Percentiles rank a stretch among this genome's conserved stretches.
Conservation (phyloP, 2,113 vertebrate species). For the Panthera tigris region DNA sequence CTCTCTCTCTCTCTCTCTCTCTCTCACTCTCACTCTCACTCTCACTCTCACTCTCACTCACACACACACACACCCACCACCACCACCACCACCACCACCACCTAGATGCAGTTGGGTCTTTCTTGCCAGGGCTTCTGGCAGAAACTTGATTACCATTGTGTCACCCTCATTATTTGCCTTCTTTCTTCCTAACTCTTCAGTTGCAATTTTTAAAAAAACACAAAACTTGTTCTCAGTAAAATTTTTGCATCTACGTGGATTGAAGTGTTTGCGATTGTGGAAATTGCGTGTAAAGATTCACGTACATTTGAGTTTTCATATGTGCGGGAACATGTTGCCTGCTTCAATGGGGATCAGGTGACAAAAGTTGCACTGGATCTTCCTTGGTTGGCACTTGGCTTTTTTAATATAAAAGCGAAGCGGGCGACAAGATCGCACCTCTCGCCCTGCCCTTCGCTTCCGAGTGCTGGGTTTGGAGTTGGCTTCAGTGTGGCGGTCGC, state of each 20-base stretch:
- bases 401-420: background rate
- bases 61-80: fast-evolving
- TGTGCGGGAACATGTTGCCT: background rate
- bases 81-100: too few relatives aligned
- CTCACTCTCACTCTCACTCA: fast-evolving
- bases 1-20: fast-evolving
- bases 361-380: background rate
- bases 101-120: background rate
- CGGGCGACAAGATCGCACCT: background rate
- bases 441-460: background rate
- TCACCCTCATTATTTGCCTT: background rate
- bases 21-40: too few relatives aligned
- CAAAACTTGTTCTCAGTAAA: background rate
- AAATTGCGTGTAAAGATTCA: background rate
- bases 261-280: background rate
- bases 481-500: background rate
- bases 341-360: background rate
- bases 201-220: background rate
- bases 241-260: background rate
- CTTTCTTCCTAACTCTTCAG: background rate
- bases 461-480: background rate
- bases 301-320: background rate
- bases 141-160: background rate
- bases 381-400: background rate
- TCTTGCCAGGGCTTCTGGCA: background rate